Evolutionary conservation across 2,888 invertebrate species (phyloP), one percentile per base, ranked within the genome.

Genomic region (Abscondita cerata): DNA sequence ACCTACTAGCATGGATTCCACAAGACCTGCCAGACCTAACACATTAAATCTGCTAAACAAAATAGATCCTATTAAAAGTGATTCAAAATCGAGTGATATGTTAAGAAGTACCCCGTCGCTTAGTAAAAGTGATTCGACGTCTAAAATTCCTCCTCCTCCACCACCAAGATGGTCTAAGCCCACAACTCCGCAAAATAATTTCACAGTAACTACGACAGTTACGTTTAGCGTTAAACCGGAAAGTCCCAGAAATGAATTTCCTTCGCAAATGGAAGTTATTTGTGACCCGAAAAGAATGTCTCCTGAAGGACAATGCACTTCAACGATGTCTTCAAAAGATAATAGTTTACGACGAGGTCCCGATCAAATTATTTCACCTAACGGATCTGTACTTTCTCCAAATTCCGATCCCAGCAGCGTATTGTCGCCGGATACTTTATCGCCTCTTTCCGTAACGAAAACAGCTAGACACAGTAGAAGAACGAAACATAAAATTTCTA

Each of bases 161-260:
- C 93, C 93, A 0, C 89, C 93, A 11, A 84, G 93, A 72, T 93
- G 93, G 92, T 89, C 92, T 0, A 93, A 93, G 77, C 92, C 93
- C 0, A 80, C 83, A 59, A 84, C 83, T 68, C 76, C 81, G 3
- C 84, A 84, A 76, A 90, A 87, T 76, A 92, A 92, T 77, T 91
- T 92, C 77, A 91, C 89, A 46, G 91, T 92, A 51, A 92, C 93
- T 48, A 91, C 92, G n/a, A 92, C 91, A n/a, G 91, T 93, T 48
- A 92, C 92, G 13, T 91, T 92, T 78, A 90, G 89, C 72, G 89
- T 92, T 70, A 89, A 88, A 81, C 83, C 85, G 74, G 84, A 86
- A 58, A 78, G 77, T 65, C 71, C 72, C 1, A 67, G 70, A 54
- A 71, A 68, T 36, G 73, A 74, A 36, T 66, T 65, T 16, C 65